phyloP scores from a whole-genome alignment of 2,113 vertebrate species.

The Varanus salvator region DNA sequence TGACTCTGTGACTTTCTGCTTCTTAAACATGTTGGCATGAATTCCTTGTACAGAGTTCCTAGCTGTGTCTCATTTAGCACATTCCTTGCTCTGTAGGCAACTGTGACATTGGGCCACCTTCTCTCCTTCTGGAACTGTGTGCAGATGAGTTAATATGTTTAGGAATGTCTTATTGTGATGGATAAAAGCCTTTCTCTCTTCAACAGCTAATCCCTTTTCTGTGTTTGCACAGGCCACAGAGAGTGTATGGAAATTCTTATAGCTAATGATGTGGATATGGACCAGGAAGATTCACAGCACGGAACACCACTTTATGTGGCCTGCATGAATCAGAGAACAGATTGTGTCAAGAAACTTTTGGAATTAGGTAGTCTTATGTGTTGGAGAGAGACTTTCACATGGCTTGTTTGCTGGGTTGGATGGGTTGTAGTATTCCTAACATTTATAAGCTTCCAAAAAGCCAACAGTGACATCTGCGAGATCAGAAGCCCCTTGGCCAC shows the following conservation, averaged over 20 bases:
- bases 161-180: neutral
- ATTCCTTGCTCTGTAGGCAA: neutral
- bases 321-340: constrained; percentile 78
- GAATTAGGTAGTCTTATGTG: constrained; percentile 80
- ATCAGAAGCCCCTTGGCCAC: neutral
- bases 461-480: neutral
- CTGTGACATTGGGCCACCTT: neutral
- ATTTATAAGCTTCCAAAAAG: neutral
- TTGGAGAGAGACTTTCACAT: fast-evolving
- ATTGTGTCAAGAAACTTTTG: constrained; percentile 88
- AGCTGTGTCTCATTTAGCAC: neutral
- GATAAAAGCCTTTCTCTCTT: neutral
- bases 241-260: constrained; percentile 92
- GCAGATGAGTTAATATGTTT: neutral
- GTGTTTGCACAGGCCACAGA: constrained; percentile 80
- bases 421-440: neutral
- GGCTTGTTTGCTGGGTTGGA: neutral
- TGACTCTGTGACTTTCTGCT: neutral
- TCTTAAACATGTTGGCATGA: neutral
- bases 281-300: constrained; percentile 80
- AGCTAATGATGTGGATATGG: constrained; percentile 81
- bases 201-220: neutral
- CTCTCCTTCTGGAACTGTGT: neutral
- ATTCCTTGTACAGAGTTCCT: neutral
- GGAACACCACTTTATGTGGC: constrained; percentile 89